These are phyloP conservation scores for Agrochola circellaris DNA, from an alignment of 2,888 invertebrate species.

Conservation along the genomic window DNA sequence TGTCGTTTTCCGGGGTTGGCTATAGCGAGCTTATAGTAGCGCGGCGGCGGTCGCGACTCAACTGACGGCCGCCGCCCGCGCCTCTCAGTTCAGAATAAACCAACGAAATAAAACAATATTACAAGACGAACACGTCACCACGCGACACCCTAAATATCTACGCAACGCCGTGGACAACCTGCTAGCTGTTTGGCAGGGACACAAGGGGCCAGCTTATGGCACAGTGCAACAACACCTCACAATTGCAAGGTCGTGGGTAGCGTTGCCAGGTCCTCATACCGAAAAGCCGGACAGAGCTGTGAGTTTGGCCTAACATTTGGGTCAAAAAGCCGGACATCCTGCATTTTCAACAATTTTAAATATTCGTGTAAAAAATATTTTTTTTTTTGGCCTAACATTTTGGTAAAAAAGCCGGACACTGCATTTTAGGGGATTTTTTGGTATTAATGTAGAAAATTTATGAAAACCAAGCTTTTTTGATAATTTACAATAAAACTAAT, in stretches of 20 bases:
- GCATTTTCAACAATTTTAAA: no score
- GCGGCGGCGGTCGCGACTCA: constrained; percentile 76
- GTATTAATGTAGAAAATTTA: no score
- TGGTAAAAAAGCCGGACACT: no score
- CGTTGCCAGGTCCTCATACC: no score
- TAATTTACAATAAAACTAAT: no score
- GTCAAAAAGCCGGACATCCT: no score
- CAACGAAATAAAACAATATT: constrained; percentile 70
- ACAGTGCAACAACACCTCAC: constrained; percentile 48
- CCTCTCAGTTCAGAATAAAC: constrained; percentile 72
- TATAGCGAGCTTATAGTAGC: constrained; percentile 57
- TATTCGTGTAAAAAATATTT: no score
- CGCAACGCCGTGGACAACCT: constrained; percentile 51
- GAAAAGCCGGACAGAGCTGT: no score
- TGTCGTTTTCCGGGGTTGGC: constrained; percentile 32
- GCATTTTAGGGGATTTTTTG: no score
- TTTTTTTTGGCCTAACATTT: no score
- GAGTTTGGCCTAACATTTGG: no score
- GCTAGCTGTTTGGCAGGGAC: constrained; percentile 58
- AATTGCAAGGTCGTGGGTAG: constrained; percentile 57
- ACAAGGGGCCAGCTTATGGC: constrained; percentile 34
- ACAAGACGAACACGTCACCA: constrained; percentile 66
- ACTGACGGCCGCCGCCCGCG: constrained; percentile 81
- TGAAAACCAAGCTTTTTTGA: no score
- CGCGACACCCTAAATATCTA: constrained; percentile 66